A percentile compares a stretch with the other conserved stretches of the same genome.
phyloP scores from a whole-genome alignment of 2,888 invertebrate species.

The Diadegma fenestrale region DNA sequence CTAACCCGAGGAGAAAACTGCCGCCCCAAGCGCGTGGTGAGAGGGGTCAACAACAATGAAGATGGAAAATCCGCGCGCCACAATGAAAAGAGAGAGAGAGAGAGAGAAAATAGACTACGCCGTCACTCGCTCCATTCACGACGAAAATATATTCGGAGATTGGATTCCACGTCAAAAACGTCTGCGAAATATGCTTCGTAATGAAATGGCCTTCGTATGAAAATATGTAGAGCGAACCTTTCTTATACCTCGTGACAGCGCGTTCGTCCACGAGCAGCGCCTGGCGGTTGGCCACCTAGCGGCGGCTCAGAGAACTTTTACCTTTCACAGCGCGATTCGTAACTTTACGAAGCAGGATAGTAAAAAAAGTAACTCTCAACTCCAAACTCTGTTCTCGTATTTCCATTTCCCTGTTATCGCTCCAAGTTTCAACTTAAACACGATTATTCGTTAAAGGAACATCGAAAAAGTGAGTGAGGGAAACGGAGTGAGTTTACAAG shows the following conservation, averaged over 20 bases:
- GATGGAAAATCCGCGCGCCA: slow-evolving; percentile 39
- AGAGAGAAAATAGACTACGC: slow-evolving; percentile 12
- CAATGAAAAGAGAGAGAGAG: slow-evolving; percentile 1
- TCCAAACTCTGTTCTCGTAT: not conserved
- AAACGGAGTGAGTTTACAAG: slow-evolving; percentile 4
- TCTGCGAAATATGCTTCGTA: not conserved
- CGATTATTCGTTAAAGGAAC: not conserved
- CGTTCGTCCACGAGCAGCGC: not conserved
- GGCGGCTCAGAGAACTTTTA: not conserved
- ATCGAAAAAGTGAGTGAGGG: not conserved
- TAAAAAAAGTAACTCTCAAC: not conserved
- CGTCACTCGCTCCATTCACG: slow-evolving; percentile 45
- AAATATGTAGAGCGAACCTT: not conserved
- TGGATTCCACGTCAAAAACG: not conserved
- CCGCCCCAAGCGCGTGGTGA: not conserved
- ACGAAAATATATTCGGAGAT: not conserved
- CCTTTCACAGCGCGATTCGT: not conserved
- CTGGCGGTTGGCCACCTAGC: not conserved
- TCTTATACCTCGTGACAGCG: not conserved
- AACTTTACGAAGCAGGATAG: not conserved
- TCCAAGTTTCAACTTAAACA: not conserved
- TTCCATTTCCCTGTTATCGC: not conserved
- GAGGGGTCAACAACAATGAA: slow-evolving; percentile 50
- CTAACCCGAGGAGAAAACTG: slow-evolving; percentile 68
- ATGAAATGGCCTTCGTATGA: not conserved